Evolutionary conservation across 2,113 vertebrate genomes (phyloP).

Genomic region (Aldabrachelys gigantea): DNA sequence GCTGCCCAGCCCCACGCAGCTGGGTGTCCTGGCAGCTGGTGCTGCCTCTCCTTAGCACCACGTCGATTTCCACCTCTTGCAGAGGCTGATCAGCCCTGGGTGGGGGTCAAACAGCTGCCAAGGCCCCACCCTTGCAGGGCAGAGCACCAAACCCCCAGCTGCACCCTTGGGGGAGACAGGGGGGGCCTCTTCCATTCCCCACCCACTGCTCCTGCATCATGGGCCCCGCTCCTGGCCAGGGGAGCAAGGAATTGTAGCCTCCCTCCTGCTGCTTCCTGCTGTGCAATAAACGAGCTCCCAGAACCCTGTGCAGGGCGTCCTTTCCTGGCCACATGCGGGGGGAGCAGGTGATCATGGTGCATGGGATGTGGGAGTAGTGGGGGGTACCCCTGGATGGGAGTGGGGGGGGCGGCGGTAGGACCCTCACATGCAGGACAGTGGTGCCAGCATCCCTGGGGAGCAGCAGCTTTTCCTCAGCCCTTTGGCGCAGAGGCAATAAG

Average conservation of each 20-base stretch:
- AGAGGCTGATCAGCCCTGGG: background rate
- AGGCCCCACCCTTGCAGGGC: background rate
- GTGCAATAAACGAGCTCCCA: constrained; percentile 18
- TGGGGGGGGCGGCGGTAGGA: background rate
- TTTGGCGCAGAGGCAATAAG: background rate
- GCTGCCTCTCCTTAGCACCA: background rate
- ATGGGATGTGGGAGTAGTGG: background rate
- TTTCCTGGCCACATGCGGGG: fast-evolving
- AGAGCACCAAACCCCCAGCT: background rate
- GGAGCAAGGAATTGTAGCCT: background rate
- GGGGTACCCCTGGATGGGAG: background rate
- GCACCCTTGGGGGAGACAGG: background rate
- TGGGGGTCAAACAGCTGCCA: background rate
- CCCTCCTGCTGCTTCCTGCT: background rate
- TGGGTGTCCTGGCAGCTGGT: background rate
- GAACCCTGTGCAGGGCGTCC: fast-evolving
- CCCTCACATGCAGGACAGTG: background rate
- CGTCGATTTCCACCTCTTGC: background rate
- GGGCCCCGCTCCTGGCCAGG: too few relatives aligned
- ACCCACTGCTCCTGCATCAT: background rate
- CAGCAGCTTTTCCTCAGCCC: background rate
- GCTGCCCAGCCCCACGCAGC: background rate
- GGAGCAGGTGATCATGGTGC: too few relatives aligned
- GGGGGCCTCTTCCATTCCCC: background rate
- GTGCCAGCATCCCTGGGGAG: background rate